These are phyloP conservation scores for Gymnodraco acuticeps DNA, from an alignment of 2,797 vertebrate genomes.

Conservation along the genomic window DNA sequence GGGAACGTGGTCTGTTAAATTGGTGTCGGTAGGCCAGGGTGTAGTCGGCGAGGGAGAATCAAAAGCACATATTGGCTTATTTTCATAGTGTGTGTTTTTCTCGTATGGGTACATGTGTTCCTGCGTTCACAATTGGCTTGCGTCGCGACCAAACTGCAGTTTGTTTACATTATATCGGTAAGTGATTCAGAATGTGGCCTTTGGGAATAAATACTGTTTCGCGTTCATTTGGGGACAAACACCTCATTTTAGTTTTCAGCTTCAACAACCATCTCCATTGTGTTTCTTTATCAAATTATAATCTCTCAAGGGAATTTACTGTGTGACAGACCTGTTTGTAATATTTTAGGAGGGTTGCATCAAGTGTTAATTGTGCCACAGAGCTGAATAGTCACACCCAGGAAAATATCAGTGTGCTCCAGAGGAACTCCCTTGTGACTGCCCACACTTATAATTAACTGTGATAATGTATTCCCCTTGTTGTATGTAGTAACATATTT, in stretches of 20 bases:
- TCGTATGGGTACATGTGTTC: neutral
- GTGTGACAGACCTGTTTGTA: conserved; percentile 31
- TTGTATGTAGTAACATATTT: conserved; percentile 18
- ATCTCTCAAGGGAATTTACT: conserved; percentile 12
- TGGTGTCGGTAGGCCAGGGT: conserved; percentile 29
- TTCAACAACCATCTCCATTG: neutral
- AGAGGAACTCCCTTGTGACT: conserved; percentile 32
- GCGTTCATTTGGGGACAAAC: neutral
- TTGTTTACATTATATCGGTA: conserved; percentile 29
- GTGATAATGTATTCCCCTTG: conserved; percentile 36
- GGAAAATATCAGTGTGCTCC: conserved; percentile 25
- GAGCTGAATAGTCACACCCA: conserved; percentile 44
- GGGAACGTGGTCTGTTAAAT: conserved; percentile 35
- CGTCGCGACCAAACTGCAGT: conserved; percentile 29
- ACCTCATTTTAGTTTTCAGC: conserved; percentile 7
- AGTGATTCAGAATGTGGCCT: conserved; percentile 11
- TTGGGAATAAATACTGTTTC: conserved; percentile 18
- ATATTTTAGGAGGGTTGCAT: conserved; percentile 1
- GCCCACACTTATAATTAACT: conserved; percentile 41
- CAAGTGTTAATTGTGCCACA: conserved; percentile 46
- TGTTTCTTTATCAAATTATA: conserved; percentile 19
- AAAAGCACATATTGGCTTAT: conserved; percentile 35
- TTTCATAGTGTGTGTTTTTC: conserved; percentile 14
- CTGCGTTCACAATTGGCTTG: conserved; percentile 14
- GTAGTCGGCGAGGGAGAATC: conserved; percentile 32